A percentile compares a stretch with the other conserved stretches of the same genome.
These are phyloP conservation scores for Temnopleurus reevesii DNA, from an alignment of 53 echinoderm and acorn worm genomes.

Conservation along the genomic window DNA sequence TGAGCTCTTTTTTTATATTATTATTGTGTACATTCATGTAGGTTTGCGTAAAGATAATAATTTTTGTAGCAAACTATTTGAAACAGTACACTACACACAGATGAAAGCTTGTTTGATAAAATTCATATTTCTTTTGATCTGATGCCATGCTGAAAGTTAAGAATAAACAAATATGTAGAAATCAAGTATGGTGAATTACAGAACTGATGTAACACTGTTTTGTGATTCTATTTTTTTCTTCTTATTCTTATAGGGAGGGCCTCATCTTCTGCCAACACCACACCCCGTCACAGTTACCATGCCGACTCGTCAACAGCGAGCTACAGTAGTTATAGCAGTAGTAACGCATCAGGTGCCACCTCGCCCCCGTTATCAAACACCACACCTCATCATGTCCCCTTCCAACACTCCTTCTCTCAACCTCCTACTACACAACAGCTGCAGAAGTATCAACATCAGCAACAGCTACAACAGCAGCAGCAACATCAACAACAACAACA, in stretches of 20 bases:
- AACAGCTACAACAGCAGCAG: background rate
- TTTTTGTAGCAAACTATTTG: too few relatives aligned
- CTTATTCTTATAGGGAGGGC: slow-evolving; percentile 26
- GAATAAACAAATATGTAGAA: too few relatives aligned
- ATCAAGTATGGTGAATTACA: too few relatives aligned
- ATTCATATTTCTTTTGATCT: too few relatives aligned
- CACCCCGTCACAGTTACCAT: slow-evolving; percentile 56
- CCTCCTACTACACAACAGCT: slow-evolving; percentile 40
- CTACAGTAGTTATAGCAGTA: slow-evolving; percentile 58
- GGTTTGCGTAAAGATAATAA: too few relatives aligned
- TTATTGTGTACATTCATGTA: too few relatives aligned
- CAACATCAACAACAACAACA: slow-evolving; percentile 36
- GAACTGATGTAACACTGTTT: too few relatives aligned
- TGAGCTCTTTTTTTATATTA: too few relatives aligned
- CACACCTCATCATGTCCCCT: slow-evolving; percentile 53
- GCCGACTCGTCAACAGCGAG: slow-evolving; percentile 58
- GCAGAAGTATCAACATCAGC: slow-evolving; percentile 51
- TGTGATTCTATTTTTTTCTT: background rate
- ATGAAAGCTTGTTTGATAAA: too few relatives aligned
- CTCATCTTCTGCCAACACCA: slow-evolving; percentile 55
- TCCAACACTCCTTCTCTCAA: slow-evolving; percentile 58
- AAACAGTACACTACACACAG: too few relatives aligned
- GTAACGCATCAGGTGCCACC: slow-evolving; percentile 45
- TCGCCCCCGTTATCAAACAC: slow-evolving; percentile 38
- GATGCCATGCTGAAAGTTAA: too few relatives aligned